phyloP scores from a whole-genome alignment of 2,113 vertebrate species.

The Damaliscus lunatus region DNA sequence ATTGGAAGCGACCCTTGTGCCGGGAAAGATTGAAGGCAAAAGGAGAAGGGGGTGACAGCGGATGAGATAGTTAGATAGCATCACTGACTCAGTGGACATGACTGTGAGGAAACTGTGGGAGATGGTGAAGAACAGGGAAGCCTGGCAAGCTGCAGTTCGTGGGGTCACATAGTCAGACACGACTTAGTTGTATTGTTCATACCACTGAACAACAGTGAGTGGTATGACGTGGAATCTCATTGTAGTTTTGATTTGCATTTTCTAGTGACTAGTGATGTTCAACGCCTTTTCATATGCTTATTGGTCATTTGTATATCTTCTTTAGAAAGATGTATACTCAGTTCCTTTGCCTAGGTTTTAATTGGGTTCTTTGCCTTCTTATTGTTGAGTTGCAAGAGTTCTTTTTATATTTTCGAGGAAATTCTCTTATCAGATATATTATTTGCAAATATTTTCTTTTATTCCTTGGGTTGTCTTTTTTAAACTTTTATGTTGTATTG shows the following conservation, averaged over 20 bases:
- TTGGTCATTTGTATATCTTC: background rate
- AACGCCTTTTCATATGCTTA: background rate
- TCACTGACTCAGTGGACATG: background rate
- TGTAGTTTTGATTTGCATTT: constrained; percentile 37
- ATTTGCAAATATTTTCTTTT: background rate
- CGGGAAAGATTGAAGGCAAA: background rate
- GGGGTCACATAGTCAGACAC: background rate
- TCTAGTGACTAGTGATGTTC: background rate
- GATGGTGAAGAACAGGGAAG: background rate
- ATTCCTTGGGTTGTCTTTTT: background rate
- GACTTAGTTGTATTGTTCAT: background rate
- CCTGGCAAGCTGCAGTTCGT: background rate
- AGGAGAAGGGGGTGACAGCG: background rate
- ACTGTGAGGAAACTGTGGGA: background rate
- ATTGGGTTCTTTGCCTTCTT: background rate
- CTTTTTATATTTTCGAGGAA: background rate
- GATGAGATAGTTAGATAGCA: background rate
- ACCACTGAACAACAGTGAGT: background rate
- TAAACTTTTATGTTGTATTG: background rate
- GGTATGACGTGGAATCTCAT: background rate
- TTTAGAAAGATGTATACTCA: background rate
- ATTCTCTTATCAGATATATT: background rate
- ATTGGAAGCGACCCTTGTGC: background rate
- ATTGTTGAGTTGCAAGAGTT: background rate
- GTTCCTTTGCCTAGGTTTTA: background rate